Percentiles rank a stretch among this genome's conserved stretches.
phyloP scores from a whole-genome alignment of 2,797 vertebrate genomes.

The Gobio occitaniae region DNA sequence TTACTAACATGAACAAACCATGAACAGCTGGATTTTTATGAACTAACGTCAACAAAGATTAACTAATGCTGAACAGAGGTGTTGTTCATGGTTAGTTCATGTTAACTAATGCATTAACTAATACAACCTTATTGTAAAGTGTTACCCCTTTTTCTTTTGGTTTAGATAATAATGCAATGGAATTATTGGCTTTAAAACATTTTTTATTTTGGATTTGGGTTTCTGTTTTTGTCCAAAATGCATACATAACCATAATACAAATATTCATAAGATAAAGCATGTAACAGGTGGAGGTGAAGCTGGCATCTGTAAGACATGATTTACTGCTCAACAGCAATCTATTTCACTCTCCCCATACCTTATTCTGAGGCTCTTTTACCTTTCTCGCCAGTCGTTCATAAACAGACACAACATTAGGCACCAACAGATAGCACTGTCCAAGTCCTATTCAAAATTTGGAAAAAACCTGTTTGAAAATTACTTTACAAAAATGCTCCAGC shows the following conservation, averaged over 20 bases:
- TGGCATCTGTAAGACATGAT: neutral
- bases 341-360: neutral
- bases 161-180: neutral
- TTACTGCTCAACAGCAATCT: neutral
- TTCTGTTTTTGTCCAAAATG: conserved; percentile 10
- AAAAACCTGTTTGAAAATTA: neutral
- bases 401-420: neutral
- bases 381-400: neutral
- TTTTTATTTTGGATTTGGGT: neutral
- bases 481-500: conserved; percentile 19
- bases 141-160: no score
- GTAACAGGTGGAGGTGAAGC: neutral
- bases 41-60: no score
- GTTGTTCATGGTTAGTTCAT: no score
- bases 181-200: neutral
- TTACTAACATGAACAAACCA: no score
- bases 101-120: no score
- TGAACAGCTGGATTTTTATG: no score
- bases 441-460: neutral
- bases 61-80: no score
- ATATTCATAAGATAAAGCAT: neutral
- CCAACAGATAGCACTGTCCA: neutral
- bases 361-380: neutral
- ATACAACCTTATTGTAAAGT: no score
- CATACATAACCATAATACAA: neutral